Base-by-base conservation (phyloP, 2,113 vertebrate genomes). In the Actenoides hombroni region DNA sequence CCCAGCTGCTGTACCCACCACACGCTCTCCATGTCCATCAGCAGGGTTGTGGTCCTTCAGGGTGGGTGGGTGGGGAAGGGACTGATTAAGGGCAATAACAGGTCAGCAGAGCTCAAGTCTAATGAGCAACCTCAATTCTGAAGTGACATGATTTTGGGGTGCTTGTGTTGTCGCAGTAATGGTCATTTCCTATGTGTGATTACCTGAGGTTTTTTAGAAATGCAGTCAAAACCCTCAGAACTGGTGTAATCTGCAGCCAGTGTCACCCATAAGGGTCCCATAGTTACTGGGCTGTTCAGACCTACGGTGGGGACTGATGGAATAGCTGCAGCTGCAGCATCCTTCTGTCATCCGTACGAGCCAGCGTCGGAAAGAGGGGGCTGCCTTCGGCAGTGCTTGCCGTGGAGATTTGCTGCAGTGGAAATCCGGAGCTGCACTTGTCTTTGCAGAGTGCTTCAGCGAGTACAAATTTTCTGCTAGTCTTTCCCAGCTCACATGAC, bases 1-100 rank as follows among this genome's bases (percentile, higher is more conserved):
- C 10, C 5, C 48, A 17, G 64, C 33, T 65, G 44, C 23, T n/a
- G 0, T 42, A 17, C 28, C 35, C 39, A 8, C 13, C 2, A 53
- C 3, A 4, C 0, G 0, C 26, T 9, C 12, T n/a, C 0, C 2
- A 10, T 33, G 40, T 29, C 5, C 7, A 0, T 25, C 13, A 35
- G 11, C 4, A 18, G 20, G 19, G 15, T 5, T 40, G 16, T 51
- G 25, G 28, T 20, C 42, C 29, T 26, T 57, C 13, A 37, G 44
- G 57, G 18, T 33, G 44, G 19, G 7, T 11, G 5, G 3, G 13
- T n/a, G 23, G 26, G 23, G 18, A 74, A 60, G 16, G n/a, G 40
- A n/a, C 8, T 24, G 7, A 8, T 44, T 20, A 23, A 28, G 67
- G 61, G 14, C 53, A 40, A 0, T 18, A 31, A 6, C 5, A 25